These are phyloP conservation scores for Nomada ruficornis DNA, from an alignment of 2,888 invertebrate species.

Conservation along the genomic window DNA sequence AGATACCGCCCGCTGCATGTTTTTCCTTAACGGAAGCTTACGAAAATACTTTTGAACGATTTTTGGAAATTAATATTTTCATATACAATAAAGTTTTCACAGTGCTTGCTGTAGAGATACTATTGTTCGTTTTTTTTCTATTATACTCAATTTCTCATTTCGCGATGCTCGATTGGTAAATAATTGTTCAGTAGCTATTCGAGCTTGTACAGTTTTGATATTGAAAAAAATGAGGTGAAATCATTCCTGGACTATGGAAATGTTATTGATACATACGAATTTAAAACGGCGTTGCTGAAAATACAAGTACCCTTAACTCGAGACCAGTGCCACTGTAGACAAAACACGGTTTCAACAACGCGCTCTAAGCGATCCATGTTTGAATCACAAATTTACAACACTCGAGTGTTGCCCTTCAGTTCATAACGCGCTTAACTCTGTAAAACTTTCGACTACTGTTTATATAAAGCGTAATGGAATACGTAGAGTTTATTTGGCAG, in stretches of 20 bases:
- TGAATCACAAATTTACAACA: not conserved
- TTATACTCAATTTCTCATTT: not conserved
- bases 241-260: not conserved
- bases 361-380: not conserved
- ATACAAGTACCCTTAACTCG: not conserved
- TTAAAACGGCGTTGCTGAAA: constrained; percentile 17
- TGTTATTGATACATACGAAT: constrained; percentile 13
- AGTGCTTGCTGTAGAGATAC: no score
- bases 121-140: no score
- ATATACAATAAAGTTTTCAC: no score
- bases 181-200: not conserved
- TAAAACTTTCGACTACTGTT: not conserved
- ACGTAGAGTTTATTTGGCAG: not conserved
- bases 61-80: no score
- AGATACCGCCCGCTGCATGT: no score
- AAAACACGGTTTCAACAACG: constrained; percentile 6
- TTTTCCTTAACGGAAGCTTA: no score
- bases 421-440: not conserved
- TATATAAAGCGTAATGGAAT: not conserved
- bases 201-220: constrained; percentile 1
- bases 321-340: not conserved
- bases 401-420: no score
- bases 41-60: no score
- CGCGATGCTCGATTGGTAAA: not conserved
- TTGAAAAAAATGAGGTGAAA: not conserved